Evolutionary conservation across 2,888 invertebrate genomes (phyloP).

Genomic region (Masnerella sp.): DNA sequence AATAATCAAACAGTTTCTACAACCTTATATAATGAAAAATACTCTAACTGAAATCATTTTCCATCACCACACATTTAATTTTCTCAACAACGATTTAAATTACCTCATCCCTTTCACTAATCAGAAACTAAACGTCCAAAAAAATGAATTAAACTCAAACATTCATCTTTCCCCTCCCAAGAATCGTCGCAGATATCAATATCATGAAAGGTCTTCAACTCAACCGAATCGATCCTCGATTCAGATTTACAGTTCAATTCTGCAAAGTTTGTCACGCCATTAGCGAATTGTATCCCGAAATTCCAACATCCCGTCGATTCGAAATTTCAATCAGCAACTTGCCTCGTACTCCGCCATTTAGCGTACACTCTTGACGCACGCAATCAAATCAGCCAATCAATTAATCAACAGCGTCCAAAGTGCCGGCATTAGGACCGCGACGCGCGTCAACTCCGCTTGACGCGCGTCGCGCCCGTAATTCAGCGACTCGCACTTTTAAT

Average conservation of each 20-base stretch:
- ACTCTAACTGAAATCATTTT: too few relatives aligned
- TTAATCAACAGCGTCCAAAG: constrained; percentile 55
- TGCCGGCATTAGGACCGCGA: background rate
- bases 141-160: too few relatives aligned
- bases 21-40: too few relatives aligned
- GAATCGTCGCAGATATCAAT: constrained; percentile 28
- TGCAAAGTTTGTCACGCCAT: constrained; percentile 68
- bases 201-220: constrained; percentile 21
- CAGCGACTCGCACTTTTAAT: too few relatives aligned
- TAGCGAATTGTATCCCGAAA: constrained; percentile 73
- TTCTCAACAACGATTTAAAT: too few relatives aligned
- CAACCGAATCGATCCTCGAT: constrained; percentile 58
- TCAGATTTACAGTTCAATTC: constrained; percentile 63
- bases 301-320: constrained; percentile 48
- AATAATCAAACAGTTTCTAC: too few relatives aligned
- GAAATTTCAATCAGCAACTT: constrained; percentile 64
- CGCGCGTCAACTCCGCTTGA: too few relatives aligned
- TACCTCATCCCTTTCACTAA: too few relatives aligned
- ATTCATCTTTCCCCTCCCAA: too few relatives aligned
- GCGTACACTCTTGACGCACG: constrained; percentile 28
- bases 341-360: constrained; percentile 53
- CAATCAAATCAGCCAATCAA: constrained; percentile 60
- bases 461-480: too few relatives aligned
- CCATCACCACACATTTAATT: too few relatives aligned
- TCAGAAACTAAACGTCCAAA: too few relatives aligned